A percentile compares a stretch with the other conserved stretches of the same genome.
These are phyloP conservation scores for Drosophila lowei DNA, from an alignment of 1,140 invertebrate genomes.

Conservation along the genomic window DNA sequence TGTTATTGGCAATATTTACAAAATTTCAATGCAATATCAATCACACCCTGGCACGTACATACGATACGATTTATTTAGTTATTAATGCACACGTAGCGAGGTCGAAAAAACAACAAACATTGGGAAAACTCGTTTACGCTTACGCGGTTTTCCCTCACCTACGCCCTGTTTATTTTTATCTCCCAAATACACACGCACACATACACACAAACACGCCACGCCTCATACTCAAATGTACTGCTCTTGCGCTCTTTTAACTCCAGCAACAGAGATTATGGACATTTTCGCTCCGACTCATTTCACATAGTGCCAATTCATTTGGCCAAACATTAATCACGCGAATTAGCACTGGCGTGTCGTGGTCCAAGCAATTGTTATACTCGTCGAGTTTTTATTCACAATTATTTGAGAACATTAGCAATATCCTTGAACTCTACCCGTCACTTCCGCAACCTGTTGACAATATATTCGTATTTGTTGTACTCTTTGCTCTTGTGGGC, in stretches of 20 bases:
- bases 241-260: constrained; percentile 31
- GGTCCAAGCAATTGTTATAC: constrained; percentile 8
- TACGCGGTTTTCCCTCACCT: constrained; percentile 9
- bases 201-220: constrained; percentile 13
- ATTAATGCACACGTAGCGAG: constrained; percentile 66
- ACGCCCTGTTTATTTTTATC: constrained; percentile 26
- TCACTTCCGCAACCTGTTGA: constrained; percentile 80
- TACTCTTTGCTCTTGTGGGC: constrained; percentile 35
- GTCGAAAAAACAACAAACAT: constrained; percentile 29
- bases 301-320: constrained; percentile 58
- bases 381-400: constrained; percentile 2
- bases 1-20: constrained; percentile 40
- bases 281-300: constrained; percentile 3
- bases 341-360: constrained; percentile 33
- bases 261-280: constrained; percentile 36
- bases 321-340: constrained; percentile 45
- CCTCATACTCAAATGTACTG: constrained; percentile 10
- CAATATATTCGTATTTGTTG: constrained; percentile 45
- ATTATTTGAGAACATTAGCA: constrained; percentile 15
- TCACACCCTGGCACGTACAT: constrained; percentile 35
- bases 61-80: constrained; percentile 37
- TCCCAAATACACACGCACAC: constrained; percentile 12
- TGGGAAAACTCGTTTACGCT: constrained; percentile 52
- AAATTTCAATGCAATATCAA: constrained; percentile 27
- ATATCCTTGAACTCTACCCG: constrained; percentile 55